Evolutionary conservation across 1,140 invertebrate species (phyloP).

Genomic region (Dendrolimus punctatus): DNA sequence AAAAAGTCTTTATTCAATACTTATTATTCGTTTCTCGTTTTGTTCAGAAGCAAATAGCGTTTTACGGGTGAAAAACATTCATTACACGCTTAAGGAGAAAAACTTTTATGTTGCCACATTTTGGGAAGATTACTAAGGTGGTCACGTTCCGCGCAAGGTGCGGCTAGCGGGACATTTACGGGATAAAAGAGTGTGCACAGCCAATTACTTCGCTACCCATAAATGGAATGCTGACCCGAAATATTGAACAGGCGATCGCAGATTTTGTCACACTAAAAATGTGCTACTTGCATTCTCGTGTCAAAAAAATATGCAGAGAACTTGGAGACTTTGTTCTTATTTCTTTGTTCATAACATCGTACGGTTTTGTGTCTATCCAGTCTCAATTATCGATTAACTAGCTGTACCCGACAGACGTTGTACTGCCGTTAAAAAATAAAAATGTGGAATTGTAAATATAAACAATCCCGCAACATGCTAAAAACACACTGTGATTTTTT

Average conservation of each 20-base stretch:
- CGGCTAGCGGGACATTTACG: constrained; percentile 6
- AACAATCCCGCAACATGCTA: no score
- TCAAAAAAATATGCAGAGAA: not conserved
- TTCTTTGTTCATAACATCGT: no score
- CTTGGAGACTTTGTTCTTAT: no score
- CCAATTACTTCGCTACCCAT: constrained; percentile 16
- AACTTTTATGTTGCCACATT: constrained; percentile 4
- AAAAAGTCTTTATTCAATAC: no score
- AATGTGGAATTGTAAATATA: no score
- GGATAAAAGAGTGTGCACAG: constrained; percentile 8
- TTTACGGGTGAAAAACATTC: constrained; percentile 7
- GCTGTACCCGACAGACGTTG: no score
- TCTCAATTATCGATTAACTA: no score
- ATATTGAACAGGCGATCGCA: constrained; percentile 5
- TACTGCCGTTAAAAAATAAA: no score
- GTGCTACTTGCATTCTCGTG: constrained; percentile 4
- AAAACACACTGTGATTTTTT: no score
- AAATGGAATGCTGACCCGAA: constrained; percentile 9
- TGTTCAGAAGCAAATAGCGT: constrained; percentile 2
- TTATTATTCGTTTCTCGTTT: no score
- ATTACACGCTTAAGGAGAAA: constrained; percentile 5
- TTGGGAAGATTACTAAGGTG: constrained; percentile 2
- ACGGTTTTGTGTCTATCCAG: no score
- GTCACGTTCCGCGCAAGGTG: constrained; percentile 4
- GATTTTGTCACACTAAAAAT: constrained; percentile 1